phyloP scores from a whole-genome alignment of 37 sponge, comb jelly and placozoan species.

The Chondrilla cf. caribensis region DNA sequence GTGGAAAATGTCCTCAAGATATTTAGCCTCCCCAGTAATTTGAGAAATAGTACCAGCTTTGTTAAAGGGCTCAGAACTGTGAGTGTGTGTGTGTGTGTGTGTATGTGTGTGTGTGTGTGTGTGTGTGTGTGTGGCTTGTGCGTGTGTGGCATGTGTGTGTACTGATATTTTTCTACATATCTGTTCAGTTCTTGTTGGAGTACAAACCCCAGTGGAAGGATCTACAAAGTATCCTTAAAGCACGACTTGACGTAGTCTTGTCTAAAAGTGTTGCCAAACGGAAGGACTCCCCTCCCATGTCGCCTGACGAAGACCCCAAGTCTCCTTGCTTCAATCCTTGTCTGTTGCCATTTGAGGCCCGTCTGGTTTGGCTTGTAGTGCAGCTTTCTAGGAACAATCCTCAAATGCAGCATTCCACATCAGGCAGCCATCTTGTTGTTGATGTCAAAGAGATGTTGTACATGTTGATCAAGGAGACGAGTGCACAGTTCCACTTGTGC shows the following conservation, averaged over 20 bases:
- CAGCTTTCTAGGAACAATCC: neutral
- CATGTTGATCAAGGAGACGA: neutral
- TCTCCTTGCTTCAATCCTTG: neutral
- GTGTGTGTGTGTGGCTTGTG: neutral
- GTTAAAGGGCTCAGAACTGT: too few species aligned
- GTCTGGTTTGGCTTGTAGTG: conserved; percentile 6
- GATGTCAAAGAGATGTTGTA: conserved; percentile 5
- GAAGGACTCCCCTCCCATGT: conserved; percentile 7
- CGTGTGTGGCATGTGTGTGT: neutral
- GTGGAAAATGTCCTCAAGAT: too few species aligned
- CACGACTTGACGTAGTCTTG: neutral
- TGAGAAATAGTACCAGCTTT: too few species aligned
- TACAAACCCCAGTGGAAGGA: conserved; percentile 7
- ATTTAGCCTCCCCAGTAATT: too few species aligned
- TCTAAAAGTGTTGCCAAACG: neutral
- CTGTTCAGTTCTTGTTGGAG: neutral
- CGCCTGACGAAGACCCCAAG: conserved; percentile 3
- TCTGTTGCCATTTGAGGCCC: conserved; percentile 17
- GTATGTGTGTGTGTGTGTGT: too few species aligned
- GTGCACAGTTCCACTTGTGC: neutral
- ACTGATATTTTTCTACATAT: too few species aligned
- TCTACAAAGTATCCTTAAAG: neutral
- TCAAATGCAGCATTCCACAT: too few species aligned
- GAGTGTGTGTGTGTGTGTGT: too few species aligned
- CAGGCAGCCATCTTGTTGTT: neutral